A percentile compares a stretch with the other conserved stretches of the same genome.
phyloP scores from a whole-genome alignment of 37 sponge, comb jelly and placozoan genomes.

The Eunapius fragilis region DNA sequence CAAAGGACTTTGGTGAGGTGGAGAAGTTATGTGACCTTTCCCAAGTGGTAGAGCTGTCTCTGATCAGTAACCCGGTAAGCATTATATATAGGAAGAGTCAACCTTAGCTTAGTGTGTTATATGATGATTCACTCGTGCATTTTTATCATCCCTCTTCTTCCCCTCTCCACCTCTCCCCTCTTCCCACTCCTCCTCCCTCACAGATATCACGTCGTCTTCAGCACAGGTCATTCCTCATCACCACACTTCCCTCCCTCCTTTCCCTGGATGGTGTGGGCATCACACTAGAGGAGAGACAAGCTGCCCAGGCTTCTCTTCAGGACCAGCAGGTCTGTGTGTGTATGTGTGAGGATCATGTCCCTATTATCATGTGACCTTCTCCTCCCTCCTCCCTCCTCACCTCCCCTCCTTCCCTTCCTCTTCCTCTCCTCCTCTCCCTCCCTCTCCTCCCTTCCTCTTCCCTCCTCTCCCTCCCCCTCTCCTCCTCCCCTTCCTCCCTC shows the following conservation, averaged over 20 bases:
- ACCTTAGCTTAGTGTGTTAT: too few relatives aligned
- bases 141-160: neutral
- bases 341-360: too few relatives aligned
- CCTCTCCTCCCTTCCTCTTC: too few relatives aligned
- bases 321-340: neutral
- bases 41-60: slow-evolving; percentile 80
- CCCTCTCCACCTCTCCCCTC: neutral
- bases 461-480: too few relatives aligned
- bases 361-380: neutral
- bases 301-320: neutral
- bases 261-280: slow-evolving; percentile 75
- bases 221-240: slow-evolving; percentile 61
- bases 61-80: slow-evolving; percentile 87
- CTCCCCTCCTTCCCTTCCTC: too few relatives aligned
- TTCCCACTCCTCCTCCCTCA: neutral
- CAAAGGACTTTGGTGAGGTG: slow-evolving; percentile 82
- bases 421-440: too few relatives aligned
- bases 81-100: too few relatives aligned
- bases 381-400: neutral
- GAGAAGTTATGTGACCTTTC: slow-evolving; percentile 77
- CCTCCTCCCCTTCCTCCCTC: too few relatives aligned
- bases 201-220: slow-evolving; percentile 71
- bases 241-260: slow-evolving; percentile 52
- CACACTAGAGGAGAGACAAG: slow-evolving; percentile 51
- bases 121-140: neutral